A percentile compares a stretch with the other conserved stretches of the same genome.
Conservation (phyloP, 2,888 invertebrate genomes). For the Oligia latruncula region DNA sequence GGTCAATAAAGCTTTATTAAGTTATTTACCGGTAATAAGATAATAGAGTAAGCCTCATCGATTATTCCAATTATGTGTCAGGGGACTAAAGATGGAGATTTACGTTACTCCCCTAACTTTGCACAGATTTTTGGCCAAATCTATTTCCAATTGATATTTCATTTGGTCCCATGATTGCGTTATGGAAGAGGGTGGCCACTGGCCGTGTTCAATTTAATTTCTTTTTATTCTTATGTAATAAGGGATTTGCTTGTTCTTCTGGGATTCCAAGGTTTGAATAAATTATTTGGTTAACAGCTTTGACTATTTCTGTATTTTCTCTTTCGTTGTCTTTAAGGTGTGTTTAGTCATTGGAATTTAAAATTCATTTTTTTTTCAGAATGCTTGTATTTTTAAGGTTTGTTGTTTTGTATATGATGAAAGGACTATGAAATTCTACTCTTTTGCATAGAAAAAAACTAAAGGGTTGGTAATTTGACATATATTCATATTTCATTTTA, state of each 20-base stretch:
- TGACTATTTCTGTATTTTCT: background rate
- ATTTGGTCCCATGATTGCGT: conserved; percentile 65
- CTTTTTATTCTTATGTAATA: conserved; percentile 57
- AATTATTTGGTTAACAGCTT: conserved; percentile 33
- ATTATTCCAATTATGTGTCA: conserved; percentile 65
- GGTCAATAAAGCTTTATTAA: conserved; percentile 49
- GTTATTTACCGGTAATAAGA: conserved; percentile 65
- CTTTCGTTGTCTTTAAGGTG: background rate
- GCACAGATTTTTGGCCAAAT: conserved; percentile 70
- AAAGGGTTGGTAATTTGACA: background rate
- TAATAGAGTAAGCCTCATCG: conserved; percentile 64
- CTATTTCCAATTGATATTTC: conserved; percentile 72
- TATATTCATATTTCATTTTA: background rate
- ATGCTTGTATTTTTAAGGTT: background rate
- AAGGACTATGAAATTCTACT: no score
- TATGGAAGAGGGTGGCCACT: conserved; percentile 65
- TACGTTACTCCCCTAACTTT: conserved; percentile 62
- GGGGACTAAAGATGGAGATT: conserved; percentile 69
- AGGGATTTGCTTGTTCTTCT: conserved; percentile 53
- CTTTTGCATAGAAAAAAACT: background rate
- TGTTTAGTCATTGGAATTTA: background rate
- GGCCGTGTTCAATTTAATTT: conserved; percentile 63
- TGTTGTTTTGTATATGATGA: background rate
- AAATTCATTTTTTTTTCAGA: background rate
- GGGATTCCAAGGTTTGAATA: conserved; percentile 52